These are phyloP conservation scores for Phasianus colchicus DNA, from an alignment of 2,113 vertebrate species.

Conservation along the genomic window DNA sequence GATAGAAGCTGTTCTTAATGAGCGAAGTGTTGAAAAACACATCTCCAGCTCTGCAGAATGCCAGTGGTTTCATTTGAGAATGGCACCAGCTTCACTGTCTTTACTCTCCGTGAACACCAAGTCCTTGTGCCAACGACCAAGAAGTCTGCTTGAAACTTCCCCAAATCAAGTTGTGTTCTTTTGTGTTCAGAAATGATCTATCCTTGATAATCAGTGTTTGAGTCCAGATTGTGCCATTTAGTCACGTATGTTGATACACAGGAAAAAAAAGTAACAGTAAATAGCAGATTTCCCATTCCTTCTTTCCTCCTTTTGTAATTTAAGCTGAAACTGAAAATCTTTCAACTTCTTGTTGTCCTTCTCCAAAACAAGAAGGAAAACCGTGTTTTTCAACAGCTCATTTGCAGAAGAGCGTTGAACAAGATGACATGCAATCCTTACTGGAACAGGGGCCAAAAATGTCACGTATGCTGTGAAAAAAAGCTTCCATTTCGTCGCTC, in stretches of 20 bases:
- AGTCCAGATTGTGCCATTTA: conserved; percentile 9
- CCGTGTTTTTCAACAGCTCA: neutral
- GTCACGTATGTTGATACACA: neutral
- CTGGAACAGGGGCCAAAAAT: neutral
- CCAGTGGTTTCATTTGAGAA: neutral
- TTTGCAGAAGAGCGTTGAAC: conserved; percentile 11
- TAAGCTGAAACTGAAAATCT: neutral
- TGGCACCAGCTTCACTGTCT: neutral
- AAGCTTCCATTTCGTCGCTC: neutral
- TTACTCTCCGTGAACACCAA: neutral
- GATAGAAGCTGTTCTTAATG: neutral
- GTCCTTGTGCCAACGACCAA: neutral
- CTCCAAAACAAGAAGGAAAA: neutral
- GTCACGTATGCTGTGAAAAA: neutral
- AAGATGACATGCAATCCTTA: neutral
- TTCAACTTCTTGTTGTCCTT: neutral
- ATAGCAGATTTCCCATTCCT: conserved; percentile 25
- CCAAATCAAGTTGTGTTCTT: neutral
- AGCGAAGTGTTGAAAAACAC: conserved; percentile 1
- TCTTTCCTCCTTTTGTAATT: neutral
- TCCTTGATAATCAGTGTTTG: neutral
- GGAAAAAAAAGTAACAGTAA: neutral
- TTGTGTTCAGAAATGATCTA: neutral
- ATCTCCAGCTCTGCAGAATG: neutral
- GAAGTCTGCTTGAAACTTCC: neutral